Evolutionary conservation across 35 echinoderm and acorn worm genomes (phyloP), one percentile per base, ranked within the genome.

Genomic region (Hemicentrotus pulcherrimus): DNA sequence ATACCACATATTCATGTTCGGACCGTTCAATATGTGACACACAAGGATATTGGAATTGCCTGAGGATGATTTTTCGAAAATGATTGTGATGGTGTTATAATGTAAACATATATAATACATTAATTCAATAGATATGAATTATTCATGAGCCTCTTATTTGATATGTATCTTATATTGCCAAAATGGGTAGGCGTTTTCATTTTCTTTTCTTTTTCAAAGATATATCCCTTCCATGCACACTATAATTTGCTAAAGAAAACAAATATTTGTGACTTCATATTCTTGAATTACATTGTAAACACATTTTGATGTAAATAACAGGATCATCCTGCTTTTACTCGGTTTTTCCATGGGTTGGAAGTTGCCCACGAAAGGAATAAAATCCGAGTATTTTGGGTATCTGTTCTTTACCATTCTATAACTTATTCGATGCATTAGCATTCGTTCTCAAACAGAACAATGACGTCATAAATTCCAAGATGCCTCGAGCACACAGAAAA

Each of bases 391-490:
- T 28, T 7, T 28, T 16, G 1, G 0, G 1, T 1, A 8, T 78
- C 22, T 78, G 19, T 3, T 19, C 16, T 59, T 59, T 16, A 59
- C 9, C 35, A 41, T 1, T 41, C 35, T 14, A 55, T 55, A 55
- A 10, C 50, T 55, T 78, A 22, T 78, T 59, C 7, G 9, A 10
- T 78, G n/a, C 28, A 78, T 7, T 28, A n/a, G 65, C 4, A 28
- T 78, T 28, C 19, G 28, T 78, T 22, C 65, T n/a, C 19, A 78
- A 78, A 78, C 32, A 45, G 15, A 7, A 28, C 9, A 90, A 19
- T 90, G 88, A 90, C 88, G 88, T 90, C 88, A 90, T 45, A 28
- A 90, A 90, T 90, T 90, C 88, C 88, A 90, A 41, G 88, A 90
- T 90, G 12, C 88, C 46, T 13, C 32, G 32, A 90, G 46, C 15